A percentile compares a stretch with the other conserved stretches of the same genome.
These are phyloP conservation scores for Orbicella faveolata DNA, from an alignment of 64 coral and sea anemone genomes.

Conservation along the genomic window DNA sequence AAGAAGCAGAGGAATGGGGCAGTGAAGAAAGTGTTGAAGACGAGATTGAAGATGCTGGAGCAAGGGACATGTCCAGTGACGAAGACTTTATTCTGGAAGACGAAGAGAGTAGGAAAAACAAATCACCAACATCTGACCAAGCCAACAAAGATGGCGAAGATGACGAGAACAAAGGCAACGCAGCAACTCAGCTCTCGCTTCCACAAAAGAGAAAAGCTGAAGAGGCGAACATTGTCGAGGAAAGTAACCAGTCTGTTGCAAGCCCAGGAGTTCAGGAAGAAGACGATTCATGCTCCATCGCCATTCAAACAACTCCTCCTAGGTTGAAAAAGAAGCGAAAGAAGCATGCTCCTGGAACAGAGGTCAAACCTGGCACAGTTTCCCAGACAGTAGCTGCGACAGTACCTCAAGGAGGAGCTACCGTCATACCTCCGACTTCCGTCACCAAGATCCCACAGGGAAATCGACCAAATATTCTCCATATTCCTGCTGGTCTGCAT, in stretches of 20 bases:
- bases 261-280: neutral
- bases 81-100: constrained; percentile 69
- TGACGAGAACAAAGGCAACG: neutral
- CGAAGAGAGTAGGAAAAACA: constrained; percentile 24
- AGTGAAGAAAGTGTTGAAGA: constrained; percentile 81
- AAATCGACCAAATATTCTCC: neutral
- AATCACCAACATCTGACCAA: neutral
- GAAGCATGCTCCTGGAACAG: constrained; percentile 5
- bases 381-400: neutral
- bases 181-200: neutral
- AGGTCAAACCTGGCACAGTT: neutral
- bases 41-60: constrained; percentile 69
- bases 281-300: constrained; percentile 35
- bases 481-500: constrained; percentile 10
- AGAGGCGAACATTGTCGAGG: neutral
- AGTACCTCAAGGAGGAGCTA: neutral
- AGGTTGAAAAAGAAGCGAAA: constrained; percentile 58
- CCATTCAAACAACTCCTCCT: constrained; percentile 52
- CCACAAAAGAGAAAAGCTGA: constrained; percentile 47
- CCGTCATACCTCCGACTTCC: neutral
- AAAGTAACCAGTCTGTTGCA: neutral
- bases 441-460: neutral
- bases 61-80: constrained; percentile 57
- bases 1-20: constrained; percentile 74
- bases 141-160: neutral